Evolutionary conservation across 2,888 invertebrate genomes (phyloP).

Genomic region (Autographa pulchrina): DNA sequence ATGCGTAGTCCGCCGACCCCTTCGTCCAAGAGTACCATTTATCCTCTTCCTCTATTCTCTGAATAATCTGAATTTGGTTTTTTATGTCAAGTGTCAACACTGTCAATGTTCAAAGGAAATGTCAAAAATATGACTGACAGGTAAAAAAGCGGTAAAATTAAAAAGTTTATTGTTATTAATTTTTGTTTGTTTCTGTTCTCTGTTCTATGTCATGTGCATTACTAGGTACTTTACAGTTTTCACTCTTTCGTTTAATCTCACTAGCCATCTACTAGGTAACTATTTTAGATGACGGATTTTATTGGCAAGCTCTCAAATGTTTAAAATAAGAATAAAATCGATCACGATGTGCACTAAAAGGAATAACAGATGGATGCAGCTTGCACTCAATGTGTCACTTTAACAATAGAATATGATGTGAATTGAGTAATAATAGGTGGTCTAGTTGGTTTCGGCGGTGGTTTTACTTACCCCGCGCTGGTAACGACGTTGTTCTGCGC

Average conservation of each 20-base stretch:
- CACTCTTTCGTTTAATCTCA: background rate
- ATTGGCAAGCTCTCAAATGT: constrained; percentile 80
- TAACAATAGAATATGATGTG: constrained; percentile 23
- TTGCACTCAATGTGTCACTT: constrained; percentile 37
- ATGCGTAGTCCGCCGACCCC: too few species aligned
- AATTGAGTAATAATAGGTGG: constrained; percentile 54
- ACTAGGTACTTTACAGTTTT: constrained; percentile 21
- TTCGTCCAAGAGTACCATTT: too few species aligned
- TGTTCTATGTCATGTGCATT: background rate
- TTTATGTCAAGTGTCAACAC: constrained; percentile 31
- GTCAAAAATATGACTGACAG: background rate
- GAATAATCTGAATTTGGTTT: constrained; percentile 15
- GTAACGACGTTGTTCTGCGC: constrained; percentile 77
- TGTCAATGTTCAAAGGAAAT: constrained; percentile 20
- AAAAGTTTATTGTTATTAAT: background rate
- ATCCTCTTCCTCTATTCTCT: too few species aligned
- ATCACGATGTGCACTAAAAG: constrained; percentile 55
- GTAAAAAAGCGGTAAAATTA: background rate
- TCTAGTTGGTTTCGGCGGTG: constrained; percentile 67
- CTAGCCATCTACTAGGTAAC: background rate
- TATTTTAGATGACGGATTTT: constrained; percentile 11
- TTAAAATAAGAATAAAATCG: constrained; percentile 74
- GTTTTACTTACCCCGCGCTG: constrained; percentile 73
- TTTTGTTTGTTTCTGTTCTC: background rate
- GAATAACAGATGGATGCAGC: constrained; percentile 39